A percentile compares a stretch with the other conserved stretches of the same genome.
These are phyloP conservation scores for Tolmerus cingulatus DNA, from an alignment of 2,888 invertebrate genomes.

Conservation along the genomic window DNA sequence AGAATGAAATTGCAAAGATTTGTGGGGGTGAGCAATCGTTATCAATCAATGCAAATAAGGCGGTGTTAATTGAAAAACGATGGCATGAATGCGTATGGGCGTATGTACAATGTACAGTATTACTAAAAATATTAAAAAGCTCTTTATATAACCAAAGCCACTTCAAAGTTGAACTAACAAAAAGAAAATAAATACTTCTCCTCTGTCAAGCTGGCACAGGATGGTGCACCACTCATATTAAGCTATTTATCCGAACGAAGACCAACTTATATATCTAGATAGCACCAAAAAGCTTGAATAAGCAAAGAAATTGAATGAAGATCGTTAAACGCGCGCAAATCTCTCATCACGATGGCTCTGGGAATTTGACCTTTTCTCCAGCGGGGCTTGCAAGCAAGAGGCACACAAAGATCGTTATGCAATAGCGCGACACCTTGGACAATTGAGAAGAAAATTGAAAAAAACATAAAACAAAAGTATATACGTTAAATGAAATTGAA, in stretches of 20 bases:
- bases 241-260: background rate
- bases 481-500: background rate
- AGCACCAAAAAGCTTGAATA: background rate
- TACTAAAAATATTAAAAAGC: conserved; percentile 10
- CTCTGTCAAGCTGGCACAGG: background rate
- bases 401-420: conserved; percentile 14
- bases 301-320: background rate
- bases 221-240: conserved; percentile 24
- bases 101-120: conserved; percentile 2
- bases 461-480: background rate
- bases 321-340: background rate
- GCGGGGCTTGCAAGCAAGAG: background rate
- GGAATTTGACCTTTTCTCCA: background rate
- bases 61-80: background rate
- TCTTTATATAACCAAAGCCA: conserved; percentile 36
- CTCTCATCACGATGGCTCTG: conserved; percentile 2
- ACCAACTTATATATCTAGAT: conserved; percentile 9
- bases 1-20: background rate
- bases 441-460: background rate
- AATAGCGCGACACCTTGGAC: background rate
- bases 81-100: background rate
- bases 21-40: background rate
- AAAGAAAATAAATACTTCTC: conserved; percentile 29
- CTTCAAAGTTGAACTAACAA: conserved; percentile 24
- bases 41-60: background rate